Evolutionary conservation across 2,797 vertebrate genomes (phyloP).

Genomic region (Chelidonichthys spinosus): DNA sequence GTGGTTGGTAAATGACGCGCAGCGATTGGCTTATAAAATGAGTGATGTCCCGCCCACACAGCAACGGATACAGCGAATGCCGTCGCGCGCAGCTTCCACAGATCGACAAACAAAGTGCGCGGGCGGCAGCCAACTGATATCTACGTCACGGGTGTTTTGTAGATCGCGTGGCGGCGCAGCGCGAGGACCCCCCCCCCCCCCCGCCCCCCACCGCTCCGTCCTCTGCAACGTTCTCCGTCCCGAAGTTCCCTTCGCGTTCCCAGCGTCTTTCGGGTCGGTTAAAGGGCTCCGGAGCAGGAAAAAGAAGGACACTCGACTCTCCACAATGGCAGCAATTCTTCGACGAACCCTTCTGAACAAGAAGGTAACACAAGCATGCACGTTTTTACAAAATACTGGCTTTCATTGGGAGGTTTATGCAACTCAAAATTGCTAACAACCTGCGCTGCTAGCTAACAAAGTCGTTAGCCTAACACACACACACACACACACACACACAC

Average conservation of each 20-base stretch:
- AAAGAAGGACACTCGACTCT: background rate
- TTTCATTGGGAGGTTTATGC: slow-evolving; percentile 8
- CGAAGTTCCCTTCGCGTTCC: slow-evolving; percentile 33
- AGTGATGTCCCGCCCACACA: slow-evolving; percentile 33
- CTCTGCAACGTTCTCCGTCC: slow-evolving; percentile 10
- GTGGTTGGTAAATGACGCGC: slow-evolving; percentile 21
- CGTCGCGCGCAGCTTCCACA: background rate
- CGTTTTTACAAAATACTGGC: background rate
- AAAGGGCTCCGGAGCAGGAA: slow-evolving; percentile 54
- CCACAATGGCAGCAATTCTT: slow-evolving; percentile 75
- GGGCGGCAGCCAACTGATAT: fast-evolving
- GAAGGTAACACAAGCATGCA: slow-evolving; percentile 55
- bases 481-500: slow-evolving; percentile 24
- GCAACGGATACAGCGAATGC: slow-evolving; percentile 7
- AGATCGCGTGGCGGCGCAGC: slow-evolving; percentile 28
- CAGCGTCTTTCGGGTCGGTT: slow-evolving; percentile 43
- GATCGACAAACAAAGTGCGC: slow-evolving; percentile 41
- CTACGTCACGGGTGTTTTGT: fast-evolving
- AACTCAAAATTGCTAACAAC: slow-evolving; percentile 44
- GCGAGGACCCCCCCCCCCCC: too few species aligned
- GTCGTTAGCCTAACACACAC: slow-evolving; percentile 32
- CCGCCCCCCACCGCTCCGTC: background rate
- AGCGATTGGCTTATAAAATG: slow-evolving; percentile 61
- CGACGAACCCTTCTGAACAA: slow-evolving; percentile 62
- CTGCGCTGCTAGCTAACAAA: slow-evolving; percentile 45